Evolutionary conservation across 2,113 vertebrate species (phyloP).

Genomic region (Phoxinus phoxinus): DNA sequence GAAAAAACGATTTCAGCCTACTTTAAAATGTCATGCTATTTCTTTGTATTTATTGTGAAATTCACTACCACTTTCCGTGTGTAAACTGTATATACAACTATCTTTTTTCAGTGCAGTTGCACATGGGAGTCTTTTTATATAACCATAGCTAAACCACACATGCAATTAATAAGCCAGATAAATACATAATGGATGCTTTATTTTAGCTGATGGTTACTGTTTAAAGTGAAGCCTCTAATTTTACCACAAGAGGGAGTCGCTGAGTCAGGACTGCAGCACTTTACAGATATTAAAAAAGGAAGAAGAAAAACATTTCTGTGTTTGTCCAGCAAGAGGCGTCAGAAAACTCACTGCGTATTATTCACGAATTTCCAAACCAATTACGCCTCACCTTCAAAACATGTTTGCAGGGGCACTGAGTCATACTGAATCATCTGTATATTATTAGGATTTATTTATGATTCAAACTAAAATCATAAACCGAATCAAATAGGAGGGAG

Average conservation of each 20-base stretch:
- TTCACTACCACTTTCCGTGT: neutral
- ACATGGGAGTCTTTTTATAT: neutral
- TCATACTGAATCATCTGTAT: conserved; percentile 21
- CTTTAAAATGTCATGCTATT: no score
- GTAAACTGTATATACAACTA: neutral
- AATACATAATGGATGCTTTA: neutral
- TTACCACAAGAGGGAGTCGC: conserved; percentile 15
- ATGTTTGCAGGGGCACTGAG: conserved; percentile 25
- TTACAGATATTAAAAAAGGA: neutral
- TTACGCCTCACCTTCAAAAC: conserved; percentile 18
- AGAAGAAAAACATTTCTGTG: neutral
- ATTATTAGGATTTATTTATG: conserved; percentile 15
- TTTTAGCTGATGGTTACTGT: neutral
- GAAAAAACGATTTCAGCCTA: neutral
- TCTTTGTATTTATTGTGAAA: no score
- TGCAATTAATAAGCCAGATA: conserved; percentile 3
- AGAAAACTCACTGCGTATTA: neutral
- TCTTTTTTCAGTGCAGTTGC: neutral
- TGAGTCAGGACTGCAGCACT: conserved; percentile 26
- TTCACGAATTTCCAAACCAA: conserved; percentile 3
- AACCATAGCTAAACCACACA: neutral
- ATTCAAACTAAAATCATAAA: conserved; percentile 9
- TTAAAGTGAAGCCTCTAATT: neutral
- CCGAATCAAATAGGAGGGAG: conserved; percentile 27
- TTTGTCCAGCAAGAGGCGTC: conserved; percentile 27